Evolutionary conservation across 1,140 invertebrate genomes (phyloP), one percentile per base, ranked within the genome.

Genomic region (Drosophila suzukii): DNA sequence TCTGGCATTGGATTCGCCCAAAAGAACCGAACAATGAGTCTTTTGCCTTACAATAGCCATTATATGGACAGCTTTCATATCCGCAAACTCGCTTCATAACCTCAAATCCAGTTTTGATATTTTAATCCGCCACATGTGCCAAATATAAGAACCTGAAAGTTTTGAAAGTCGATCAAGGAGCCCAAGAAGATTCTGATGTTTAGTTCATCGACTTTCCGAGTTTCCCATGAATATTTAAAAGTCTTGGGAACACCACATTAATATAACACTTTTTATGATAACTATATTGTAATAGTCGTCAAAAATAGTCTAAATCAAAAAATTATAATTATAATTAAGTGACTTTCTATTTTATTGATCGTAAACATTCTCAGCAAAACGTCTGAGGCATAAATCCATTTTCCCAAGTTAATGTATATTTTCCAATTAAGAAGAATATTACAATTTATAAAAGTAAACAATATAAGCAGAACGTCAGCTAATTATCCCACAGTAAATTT

Each of bases 71-170:
- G 46, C 60, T 71, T 71, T 70, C 8, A 36, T 50, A 71, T 71
- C 67, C 67, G 67, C 65, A 70, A 71, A 20, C 67, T 36, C n/a
- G 63, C 44, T 32, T 55, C 43, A 46, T 47, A 47, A 68, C 49
- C 34, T n/a, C 34, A 13, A n/a, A 58, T 71, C 53, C 65, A 71
- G 67, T 71, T 71, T 53, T 71, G 65, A 70, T 70, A 70, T 70
- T 70, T 71, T 58, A 71, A 71, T 56, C 67, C 67, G 66, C 11
- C 10, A 15, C 17, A 70, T 71, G 51, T 71, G 65, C 65, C 39
- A 70, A 70, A 57, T 46, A 34, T 36, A 71, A 71, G 65, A 71
- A 43, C 30, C 43, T 30, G 65, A 50, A 71, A 50, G 65, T 58
- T 27, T 49, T 34, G n/a, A 66, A 67, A 70, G 38, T 34, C 63